A percentile compares a stretch with the other conserved stretches of the same genome.
phyloP scores from a whole-genome alignment of 2,888 invertebrate genomes.

The Drosophila flavopinicola region DNA sequence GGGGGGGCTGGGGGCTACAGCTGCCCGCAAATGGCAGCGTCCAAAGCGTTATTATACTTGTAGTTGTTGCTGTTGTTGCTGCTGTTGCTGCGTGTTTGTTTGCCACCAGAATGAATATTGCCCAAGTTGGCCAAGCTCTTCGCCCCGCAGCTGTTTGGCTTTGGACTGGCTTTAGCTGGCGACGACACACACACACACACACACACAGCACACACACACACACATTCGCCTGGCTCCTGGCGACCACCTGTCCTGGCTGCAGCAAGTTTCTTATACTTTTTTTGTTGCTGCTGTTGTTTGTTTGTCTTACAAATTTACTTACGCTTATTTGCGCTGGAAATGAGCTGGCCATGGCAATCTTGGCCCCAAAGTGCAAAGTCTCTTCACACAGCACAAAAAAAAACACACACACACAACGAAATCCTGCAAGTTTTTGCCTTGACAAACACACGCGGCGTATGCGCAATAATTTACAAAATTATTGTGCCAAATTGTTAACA shows the following conservation, averaged over 20 bases:
- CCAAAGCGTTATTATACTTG: constrained; percentile 68
- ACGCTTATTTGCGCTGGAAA: constrained; percentile 77
- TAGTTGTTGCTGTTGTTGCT: constrained; percentile 38
- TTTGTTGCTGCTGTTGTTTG: constrained; percentile 52
- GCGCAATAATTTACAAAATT: constrained; percentile 74
- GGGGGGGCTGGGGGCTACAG: neutral
- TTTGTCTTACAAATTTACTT: constrained; percentile 79
- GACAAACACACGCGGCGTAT: constrained; percentile 70
- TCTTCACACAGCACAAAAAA: constrained; percentile 5
- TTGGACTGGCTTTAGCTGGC: constrained; percentile 59
- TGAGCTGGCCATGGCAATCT: constrained; percentile 57
- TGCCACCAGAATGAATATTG: constrained; percentile 76
- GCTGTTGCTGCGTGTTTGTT: constrained; percentile 70
- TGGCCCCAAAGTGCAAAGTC: constrained; percentile 60
- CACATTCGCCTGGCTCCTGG: constrained; percentile 32
- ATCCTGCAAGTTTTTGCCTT: constrained; percentile 45
- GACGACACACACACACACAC: constrained; percentile 10
- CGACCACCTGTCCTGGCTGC: constrained; percentile 62
- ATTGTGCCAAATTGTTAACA: constrained; percentile 58
- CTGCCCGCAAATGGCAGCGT: constrained; percentile 73
- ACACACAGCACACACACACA: too few relatives aligned
- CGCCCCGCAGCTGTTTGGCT: constrained; percentile 70
- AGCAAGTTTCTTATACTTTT: constrained; percentile 40
- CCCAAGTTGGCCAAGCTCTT: constrained; percentile 57
- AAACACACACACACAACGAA: constrained; percentile 4